Percentiles rank a stretch among this genome's conserved stretches.
Conservation (phyloP, 2,888 invertebrate species). For the Lepidocyrtinus sp. region DNA sequence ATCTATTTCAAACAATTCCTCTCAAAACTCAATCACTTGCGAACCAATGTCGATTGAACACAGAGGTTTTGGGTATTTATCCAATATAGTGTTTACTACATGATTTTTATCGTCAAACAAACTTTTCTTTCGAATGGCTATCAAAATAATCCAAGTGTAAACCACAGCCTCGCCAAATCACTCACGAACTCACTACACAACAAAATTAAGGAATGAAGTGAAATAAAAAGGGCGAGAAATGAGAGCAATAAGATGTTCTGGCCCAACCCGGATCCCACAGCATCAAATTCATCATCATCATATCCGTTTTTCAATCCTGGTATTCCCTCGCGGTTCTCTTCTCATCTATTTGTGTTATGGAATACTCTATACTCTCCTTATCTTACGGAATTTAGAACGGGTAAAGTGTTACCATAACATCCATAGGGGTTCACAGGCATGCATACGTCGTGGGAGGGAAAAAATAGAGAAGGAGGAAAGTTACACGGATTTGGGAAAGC, state of each 20-base stretch:
- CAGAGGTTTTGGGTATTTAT: neutral
- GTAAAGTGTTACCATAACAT: neutral
- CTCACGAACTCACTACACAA: neutral
- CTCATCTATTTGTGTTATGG: neutral
- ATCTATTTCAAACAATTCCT: too few relatives aligned
- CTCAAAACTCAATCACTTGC: neutral
- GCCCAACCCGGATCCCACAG: neutral
- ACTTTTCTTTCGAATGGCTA: neutral
- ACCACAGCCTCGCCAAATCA: neutral
- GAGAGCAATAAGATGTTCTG: neutral
- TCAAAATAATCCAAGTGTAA: neutral
- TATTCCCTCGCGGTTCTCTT: neutral
- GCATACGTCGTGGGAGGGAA: conserved; percentile 37
- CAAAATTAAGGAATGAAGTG: neutral
- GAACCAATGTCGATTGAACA: neutral
- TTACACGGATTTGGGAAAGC: neutral
- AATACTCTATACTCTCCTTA: neutral
- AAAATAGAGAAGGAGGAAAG: conserved; percentile 37
- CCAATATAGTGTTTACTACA: neutral
- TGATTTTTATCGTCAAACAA: neutral
- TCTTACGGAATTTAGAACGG: conserved; percentile 7
- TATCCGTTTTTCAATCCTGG: neutral
- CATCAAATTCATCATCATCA: neutral
- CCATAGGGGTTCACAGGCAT: neutral
- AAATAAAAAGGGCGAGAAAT: neutral